Evolutionary conservation across 2,113 vertebrate species (phyloP), one percentile per base, ranked within the genome.

Genomic region (Paramisgurnus dabryanus): DNA sequence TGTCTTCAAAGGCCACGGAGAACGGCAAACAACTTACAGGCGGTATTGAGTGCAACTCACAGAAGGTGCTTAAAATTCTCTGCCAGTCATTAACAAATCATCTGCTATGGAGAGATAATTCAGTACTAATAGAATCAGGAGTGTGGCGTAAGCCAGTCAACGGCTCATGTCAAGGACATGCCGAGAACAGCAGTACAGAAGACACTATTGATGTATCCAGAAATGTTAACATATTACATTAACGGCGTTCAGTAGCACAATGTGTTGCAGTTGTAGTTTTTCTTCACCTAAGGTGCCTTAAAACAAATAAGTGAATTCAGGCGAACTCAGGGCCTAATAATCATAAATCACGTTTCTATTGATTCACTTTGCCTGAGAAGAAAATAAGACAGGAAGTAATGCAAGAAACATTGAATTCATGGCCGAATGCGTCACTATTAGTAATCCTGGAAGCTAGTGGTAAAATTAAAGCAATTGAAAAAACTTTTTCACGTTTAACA

Each of bases 31-130:
- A 4, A 12, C 49, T 55, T 67, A 50, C 27, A 55, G 50, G 8
- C 34, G 17, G 45, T 55, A 66, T 77, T 53, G 75, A 77, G 47
- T 15, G 63, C 47, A 77, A 66, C 63, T 55, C 27, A 50, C 79
- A 43, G 63, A 81, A 72, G 72, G 79, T 49, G 8, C 6, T 49
- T 7, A 11, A 18, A 34, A 53, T 57, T 78, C 22, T 67, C 67
- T 79, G 75, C 45, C 18, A 47, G 78, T 79, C 78, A 81, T 83
- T 86, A 81, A 70, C 66, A 60, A 78, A 45, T 82, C 80, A 49
- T 69, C 82, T 80, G 63, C 57, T 83, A 49, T 41, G 17, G 72
- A 53, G 68, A 78, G 68, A 84, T 81, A 79, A 81, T 74, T 73
- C 43, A 45, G 64, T 75, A 78, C 68, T 82, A 80, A 84, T 74